Conservation (phyloP, 2,888 invertebrate genomes). For the Aquatica leii region DNA sequence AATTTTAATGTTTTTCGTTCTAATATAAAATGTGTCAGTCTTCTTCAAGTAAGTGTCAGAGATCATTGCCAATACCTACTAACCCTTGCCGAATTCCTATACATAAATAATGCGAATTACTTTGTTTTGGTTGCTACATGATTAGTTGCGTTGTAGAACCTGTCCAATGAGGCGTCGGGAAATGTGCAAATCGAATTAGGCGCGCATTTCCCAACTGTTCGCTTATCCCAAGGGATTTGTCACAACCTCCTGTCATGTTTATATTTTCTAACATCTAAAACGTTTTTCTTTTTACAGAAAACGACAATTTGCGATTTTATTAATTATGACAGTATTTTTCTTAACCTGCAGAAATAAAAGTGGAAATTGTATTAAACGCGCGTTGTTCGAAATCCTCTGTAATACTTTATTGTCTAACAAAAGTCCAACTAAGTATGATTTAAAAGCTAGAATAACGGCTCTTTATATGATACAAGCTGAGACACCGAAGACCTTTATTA, state of each 20-base stretch:
- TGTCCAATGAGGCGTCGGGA: constrained; percentile 53
- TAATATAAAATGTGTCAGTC: constrained; percentile 1
- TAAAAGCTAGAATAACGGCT: constrained; percentile 45
- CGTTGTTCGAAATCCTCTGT: constrained; percentile 42
- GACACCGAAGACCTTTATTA: constrained; percentile 56
- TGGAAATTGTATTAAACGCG: constrained; percentile 40
- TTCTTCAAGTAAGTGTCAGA: constrained; percentile 6
- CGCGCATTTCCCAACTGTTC: constrained; percentile 51
- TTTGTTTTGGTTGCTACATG: constrained; percentile 46
- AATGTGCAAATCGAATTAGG: constrained; percentile 55
- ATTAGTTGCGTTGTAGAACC: constrained; percentile 50
- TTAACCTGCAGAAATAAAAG: constrained; percentile 27
- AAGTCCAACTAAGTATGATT: constrained; percentile 55
- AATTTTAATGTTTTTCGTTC: too few relatives aligned
- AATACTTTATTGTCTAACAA: constrained; percentile 48
- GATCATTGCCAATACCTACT: constrained; percentile 22
- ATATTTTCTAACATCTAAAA: constrained; percentile 40
- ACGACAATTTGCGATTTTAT: constrained; percentile 23
- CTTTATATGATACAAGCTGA: constrained; percentile 51
- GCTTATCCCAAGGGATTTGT: constrained; percentile 48
- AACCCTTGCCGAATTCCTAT: constrained; percentile 27
- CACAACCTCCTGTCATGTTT: constrained; percentile 52
- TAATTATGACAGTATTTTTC: constrained; percentile 26
- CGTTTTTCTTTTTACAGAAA: constrained; percentile 16
- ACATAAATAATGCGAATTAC: constrained; percentile 37